phyloP scores from a whole-genome alignment of 1,140 invertebrate genomes.

The Archivesica marissinica region DNA sequence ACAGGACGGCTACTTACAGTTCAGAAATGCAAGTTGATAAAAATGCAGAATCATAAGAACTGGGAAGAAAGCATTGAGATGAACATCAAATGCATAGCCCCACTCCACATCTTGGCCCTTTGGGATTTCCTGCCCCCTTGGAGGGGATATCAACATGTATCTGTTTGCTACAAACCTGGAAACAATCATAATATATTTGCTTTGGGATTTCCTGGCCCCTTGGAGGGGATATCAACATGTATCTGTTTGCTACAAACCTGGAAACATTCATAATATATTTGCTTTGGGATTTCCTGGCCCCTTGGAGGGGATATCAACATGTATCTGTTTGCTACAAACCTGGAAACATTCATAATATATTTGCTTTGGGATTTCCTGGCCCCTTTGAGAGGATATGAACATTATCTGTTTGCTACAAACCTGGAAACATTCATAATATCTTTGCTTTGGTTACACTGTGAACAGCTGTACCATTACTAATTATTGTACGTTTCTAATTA shows the following conservation, averaged over 20 bases:
- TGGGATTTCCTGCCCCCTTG: constrained; percentile 87
- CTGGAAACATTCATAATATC: no score
- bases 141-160: no score
- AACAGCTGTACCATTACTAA: no score
- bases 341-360: no score
- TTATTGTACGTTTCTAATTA: no score
- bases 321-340: constrained; percentile 96
- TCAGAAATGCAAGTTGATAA: constrained; percentile 95
- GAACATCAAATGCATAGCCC: constrained; percentile 99
- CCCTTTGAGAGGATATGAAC: constrained; percentile 79
- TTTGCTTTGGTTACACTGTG: no score
- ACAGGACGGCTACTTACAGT: constrained; percentile 87
- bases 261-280: no score
- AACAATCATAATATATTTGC: no score
- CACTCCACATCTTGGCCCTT: constrained; percentile 94
- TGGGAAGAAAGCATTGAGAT: constrained; percentile 99
- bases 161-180: no score
- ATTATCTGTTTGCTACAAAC: constrained; percentile 96
- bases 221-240: constrained; percentile 87
- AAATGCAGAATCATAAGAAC: constrained; percentile 96
- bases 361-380: no score
- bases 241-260: constrained; percentile 95
- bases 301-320: constrained; percentile 86
- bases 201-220: constrained; percentile 86
- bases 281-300: constrained; percentile 86